Evolutionary conservation across 1,140 invertebrate species (phyloP), one percentile per base, ranked within the genome.

Genomic region (Lepidotrigona ventralis): DNA sequence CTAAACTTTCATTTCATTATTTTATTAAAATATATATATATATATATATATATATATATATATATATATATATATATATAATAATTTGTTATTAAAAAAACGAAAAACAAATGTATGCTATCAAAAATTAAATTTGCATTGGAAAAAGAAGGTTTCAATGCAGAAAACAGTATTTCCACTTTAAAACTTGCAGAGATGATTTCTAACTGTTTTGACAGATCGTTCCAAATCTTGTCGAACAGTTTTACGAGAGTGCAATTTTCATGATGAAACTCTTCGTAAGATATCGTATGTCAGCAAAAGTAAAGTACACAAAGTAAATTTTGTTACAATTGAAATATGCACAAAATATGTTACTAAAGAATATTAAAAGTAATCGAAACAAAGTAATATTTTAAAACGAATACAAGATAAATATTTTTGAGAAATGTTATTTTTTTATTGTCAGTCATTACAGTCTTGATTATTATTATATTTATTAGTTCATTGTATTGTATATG

Each of bases 161-260:
- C 5, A 56, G 19, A 73, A 73, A 73, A 33, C 26, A 54, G 23
- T 46, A 70, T 70, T n/a, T 46, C 23, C 21, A 15, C 23, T 70
- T 70, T 70, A 19, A 69, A 71, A 17, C 15, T 71, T 14, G 11
- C 71, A 56, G 19, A 73, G 53, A 72, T 72, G 51, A 72, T 72
- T 72, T 56, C 53, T 72, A 72, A 54, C 26, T 56, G 71, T 73
- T 56, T 74, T 33, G 54, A 74, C 53, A 74, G 21, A 26, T 51
- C n/a, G n/a, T 71, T 46, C 46, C 15, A 71, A 71, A 71, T 71
- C 69, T 71, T 39, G 53, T 74, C 29, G 53, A 54, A 74, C 54
- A 58, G 71, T 56, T 53, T 73, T 73, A 73, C 71, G 54, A 74
- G 72, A 56, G 19, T 29, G 21, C 26, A 11, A 46, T 33, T n/a